These are phyloP conservation scores for Struthidea cinerea DNA, from an alignment of 2,113 vertebrate species.

Conservation along the genomic window DNA sequence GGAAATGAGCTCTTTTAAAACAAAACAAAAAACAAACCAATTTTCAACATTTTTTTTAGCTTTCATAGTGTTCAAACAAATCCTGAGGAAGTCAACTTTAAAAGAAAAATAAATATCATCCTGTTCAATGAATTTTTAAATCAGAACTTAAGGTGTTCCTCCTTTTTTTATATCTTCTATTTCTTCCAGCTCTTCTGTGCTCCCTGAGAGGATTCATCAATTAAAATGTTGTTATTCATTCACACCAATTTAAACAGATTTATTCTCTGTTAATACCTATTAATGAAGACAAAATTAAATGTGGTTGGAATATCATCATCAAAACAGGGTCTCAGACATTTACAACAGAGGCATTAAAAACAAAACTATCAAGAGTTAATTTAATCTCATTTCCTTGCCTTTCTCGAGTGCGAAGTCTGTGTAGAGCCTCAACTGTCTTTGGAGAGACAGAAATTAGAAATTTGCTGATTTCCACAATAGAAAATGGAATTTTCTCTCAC, in stretches of 20 bases:
- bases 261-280: background rate
- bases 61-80: background rate
- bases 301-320: background rate
- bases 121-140: background rate
- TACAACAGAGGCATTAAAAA: background rate
- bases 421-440: background rate
- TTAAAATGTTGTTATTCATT: background rate
- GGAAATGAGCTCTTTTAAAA: background rate
- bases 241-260: background rate
- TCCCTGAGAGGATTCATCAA: background rate
- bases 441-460: background rate
- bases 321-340: background rate
- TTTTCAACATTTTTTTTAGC: background rate
- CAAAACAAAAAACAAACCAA: background rate
- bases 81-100: background rate
- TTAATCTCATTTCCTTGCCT: background rate
- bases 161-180: background rate
- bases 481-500: background rate
- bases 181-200: background rate
- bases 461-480: rapidly evolving
- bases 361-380: background rate
- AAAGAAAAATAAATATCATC: background rate
- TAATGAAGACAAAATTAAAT: background rate
- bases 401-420: background rate
- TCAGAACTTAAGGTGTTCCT: background rate